Evolutionary conservation across 2,113 vertebrate genomes (phyloP).

Genomic region (Bubalus kerabau): DNA sequence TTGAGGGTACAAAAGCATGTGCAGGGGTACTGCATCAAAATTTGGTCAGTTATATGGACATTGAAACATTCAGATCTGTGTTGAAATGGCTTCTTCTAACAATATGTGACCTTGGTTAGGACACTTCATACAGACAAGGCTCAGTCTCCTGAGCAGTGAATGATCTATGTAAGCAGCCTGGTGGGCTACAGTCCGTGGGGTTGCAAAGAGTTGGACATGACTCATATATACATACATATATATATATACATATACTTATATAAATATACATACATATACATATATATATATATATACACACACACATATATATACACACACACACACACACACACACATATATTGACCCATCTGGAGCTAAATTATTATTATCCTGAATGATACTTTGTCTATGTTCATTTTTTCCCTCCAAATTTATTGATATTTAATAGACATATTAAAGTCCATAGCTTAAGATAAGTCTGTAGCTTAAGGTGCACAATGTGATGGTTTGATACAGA

Average conservation of each 20-base stretch:
- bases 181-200: not conserved
- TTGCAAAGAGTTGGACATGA: not conserved
- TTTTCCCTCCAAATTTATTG: not conserved
- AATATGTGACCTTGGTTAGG: not conserved
- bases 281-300: accelerated
- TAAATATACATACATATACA: no score
- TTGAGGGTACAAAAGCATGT: not conserved
- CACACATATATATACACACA: accelerated
- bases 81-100: not conserved
- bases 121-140: not conserved
- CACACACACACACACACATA: accelerated
- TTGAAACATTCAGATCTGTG: not conserved
- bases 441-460: not conserved
- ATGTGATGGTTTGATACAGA: not conserved
- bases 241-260: accelerated
- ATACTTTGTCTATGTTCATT: not conserved
- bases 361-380: not conserved
- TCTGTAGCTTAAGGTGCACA: not conserved
- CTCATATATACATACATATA: not conserved
- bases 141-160: not conserved
- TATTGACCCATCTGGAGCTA: not conserved
- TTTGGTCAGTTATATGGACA: not conserved
- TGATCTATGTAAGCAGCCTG: not conserved
- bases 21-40: not conserved
- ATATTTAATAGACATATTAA: not conserved